These are phyloP conservation scores for Pantherophis alleghaniensis DNA, from an alignment of 2,797 vertebrate genomes.

Conservation along the genomic window DNA sequence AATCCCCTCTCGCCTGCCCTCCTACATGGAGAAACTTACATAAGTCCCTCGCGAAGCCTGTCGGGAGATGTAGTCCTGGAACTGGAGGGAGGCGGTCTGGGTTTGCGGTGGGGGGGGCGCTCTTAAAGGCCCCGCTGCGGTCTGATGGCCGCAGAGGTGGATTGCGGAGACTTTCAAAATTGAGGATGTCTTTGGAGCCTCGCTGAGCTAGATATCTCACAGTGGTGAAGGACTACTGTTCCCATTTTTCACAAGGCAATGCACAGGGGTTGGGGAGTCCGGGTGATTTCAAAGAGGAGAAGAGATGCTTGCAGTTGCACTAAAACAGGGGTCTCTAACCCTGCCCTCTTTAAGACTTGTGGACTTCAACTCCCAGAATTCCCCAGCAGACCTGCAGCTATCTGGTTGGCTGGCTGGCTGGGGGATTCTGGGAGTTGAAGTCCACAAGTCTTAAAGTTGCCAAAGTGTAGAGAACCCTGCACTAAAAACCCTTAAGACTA, in stretches of 20 bases:
- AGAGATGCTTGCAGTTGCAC: not conserved
- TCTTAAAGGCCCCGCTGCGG: not conserved
- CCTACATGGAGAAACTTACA: conserved; percentile 68
- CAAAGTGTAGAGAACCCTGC: not conserved
- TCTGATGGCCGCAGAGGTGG: not conserved
- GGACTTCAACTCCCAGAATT: not conserved
- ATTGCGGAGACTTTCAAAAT: not conserved
- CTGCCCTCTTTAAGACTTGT: not conserved
- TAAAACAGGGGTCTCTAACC: not conserved
- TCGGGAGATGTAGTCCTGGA: conserved; percentile 62
- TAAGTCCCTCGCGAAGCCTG: conserved; percentile 62
- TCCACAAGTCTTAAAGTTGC: not conserved
- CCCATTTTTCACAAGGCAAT: not conserved
- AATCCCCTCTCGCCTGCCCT: conserved; percentile 58
- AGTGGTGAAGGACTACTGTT: not conserved
- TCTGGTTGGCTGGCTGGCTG: not conserved
- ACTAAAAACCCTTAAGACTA: not conserved
- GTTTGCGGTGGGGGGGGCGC: not conserved
- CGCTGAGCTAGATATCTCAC: not conserved
- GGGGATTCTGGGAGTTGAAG: not conserved
- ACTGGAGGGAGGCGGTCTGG: too few species aligned
- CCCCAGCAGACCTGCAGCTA: not conserved
- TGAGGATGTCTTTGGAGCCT: not conserved
- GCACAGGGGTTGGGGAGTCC: not conserved
- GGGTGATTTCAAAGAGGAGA: not conserved